A percentile compares a stretch with the other conserved stretches of the same genome.
Conservation (phyloP, 2,113 vertebrate species). For the Jaculus jaculus region DNA sequence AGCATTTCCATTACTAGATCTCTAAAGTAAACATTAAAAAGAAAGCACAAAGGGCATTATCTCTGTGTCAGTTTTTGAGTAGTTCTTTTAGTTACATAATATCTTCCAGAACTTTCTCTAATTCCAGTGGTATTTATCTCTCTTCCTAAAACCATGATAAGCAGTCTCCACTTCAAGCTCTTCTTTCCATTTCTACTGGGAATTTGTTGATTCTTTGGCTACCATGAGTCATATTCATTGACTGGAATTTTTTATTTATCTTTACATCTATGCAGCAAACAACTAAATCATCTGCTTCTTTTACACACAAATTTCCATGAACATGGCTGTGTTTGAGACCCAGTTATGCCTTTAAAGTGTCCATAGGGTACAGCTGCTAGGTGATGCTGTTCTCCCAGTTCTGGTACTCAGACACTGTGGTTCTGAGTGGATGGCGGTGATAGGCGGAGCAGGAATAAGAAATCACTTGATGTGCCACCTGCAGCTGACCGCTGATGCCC, state of each 20-base stretch:
- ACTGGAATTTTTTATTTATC: slow-evolving; percentile 98
- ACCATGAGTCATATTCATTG: slow-evolving; percentile 98
- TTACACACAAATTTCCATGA: slow-evolving; percentile 95
- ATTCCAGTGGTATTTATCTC: slow-evolving; percentile 80
- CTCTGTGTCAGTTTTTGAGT: slow-evolving; percentile 65
- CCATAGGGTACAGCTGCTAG: too few species aligned
- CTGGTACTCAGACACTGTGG: not conserved
- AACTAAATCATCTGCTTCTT: slow-evolving; percentile 96
- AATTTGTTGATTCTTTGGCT: slow-evolving; percentile 94
- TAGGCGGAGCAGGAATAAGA: too few species aligned
- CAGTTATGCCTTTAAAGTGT: slow-evolving; percentile 90
- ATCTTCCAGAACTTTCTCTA: slow-evolving; percentile 72
- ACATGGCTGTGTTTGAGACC: slow-evolving; percentile 96
- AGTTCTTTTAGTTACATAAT: slow-evolving; percentile 66
- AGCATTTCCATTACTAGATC: slow-evolving; percentile 78
- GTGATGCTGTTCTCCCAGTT: not conserved
- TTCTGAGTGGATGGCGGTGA: not conserved
- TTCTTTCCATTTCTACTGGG: slow-evolving; percentile 95
- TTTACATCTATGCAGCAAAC: slow-evolving; percentile 97
- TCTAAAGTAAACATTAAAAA: slow-evolving; percentile 68
- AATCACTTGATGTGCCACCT: not conserved
- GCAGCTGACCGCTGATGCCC: not conserved
- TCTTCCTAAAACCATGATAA: slow-evolving; percentile 75
- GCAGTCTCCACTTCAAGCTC: slow-evolving; percentile 70
- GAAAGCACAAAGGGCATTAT: slow-evolving; percentile 43